These are phyloP conservation scores for Carpatolechia fugitivella DNA, from an alignment of 2,888 invertebrate genomes.

Conservation along the genomic window DNA sequence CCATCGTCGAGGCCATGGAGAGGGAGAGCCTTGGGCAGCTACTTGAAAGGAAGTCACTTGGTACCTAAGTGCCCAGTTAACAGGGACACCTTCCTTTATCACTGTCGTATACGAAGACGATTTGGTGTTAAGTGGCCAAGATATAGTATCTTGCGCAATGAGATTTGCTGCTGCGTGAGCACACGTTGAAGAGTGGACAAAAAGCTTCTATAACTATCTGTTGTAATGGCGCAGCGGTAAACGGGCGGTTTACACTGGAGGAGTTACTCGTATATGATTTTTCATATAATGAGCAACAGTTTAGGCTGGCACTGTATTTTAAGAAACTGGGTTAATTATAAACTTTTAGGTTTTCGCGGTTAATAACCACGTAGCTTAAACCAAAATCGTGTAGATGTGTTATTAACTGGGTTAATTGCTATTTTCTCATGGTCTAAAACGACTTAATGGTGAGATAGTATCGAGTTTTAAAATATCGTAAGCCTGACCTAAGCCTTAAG, in stretches of 20 bases:
- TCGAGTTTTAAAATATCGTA: neutral
- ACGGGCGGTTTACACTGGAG: too few species aligned
- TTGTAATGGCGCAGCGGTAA: neutral
- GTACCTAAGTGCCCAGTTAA: neutral
- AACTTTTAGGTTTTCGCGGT: too few species aligned
- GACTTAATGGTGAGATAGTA: too few species aligned
- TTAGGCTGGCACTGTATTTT: too few species aligned
- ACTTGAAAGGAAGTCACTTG: conserved; percentile 24
- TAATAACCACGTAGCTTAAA: too few species aligned
- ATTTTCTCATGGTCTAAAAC: too few species aligned
- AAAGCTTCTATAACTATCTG: neutral
- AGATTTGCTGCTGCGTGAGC: neutral
- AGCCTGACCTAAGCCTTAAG: neutral
- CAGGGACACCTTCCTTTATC: neutral
- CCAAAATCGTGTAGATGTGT: too few species aligned
- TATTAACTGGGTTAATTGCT: too few species aligned
- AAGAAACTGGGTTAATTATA: too few species aligned
- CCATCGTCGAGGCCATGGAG: conserved; percentile 23
- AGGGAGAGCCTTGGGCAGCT: conserved; percentile 2
- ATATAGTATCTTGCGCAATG: conserved; percentile 5
- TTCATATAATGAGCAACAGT: too few species aligned
- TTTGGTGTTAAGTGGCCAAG: neutral
- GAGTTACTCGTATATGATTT: too few species aligned
- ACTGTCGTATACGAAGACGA: neutral
- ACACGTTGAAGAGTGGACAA: neutral